These are phyloP conservation scores for Oreocharis arfaki DNA, from an alignment of 2,113 vertebrate species.

Conservation along the genomic window DNA sequence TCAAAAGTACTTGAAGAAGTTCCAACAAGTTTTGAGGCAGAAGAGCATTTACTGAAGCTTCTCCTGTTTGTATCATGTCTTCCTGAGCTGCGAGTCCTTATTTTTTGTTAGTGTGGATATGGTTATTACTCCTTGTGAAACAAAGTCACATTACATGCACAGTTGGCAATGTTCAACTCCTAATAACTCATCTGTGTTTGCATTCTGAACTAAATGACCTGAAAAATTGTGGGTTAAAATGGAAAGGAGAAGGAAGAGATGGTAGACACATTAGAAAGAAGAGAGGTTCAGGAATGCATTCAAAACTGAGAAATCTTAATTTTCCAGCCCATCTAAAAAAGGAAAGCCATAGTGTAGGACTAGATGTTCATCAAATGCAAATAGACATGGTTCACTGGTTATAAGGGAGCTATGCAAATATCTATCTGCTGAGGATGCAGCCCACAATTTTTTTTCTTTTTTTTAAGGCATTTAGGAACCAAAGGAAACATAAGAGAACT, in stretches of 20 bases:
- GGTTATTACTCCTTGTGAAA: background rate
- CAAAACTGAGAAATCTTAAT: conserved; percentile 35
- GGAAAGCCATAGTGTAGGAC: background rate
- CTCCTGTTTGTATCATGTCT: background rate
- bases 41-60: background rate
- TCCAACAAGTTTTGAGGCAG: background rate
- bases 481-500: background rate
- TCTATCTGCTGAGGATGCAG: background rate
- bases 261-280: background rate
- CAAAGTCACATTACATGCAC: background rate
- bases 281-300: background rate
- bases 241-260: background rate
- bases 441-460: background rate
- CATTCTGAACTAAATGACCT: conserved; percentile 36
- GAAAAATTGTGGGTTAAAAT: conserved; percentile 51
- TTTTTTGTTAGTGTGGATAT: background rate
- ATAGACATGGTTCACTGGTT: background rate
- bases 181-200: conserved; percentile 40
- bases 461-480: background rate
- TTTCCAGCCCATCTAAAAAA: conserved; percentile 32
- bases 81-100: background rate
- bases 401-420: background rate
- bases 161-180: background rate
- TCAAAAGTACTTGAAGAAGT: background rate
- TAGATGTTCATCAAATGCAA: background rate